phyloP scores from a whole-genome alignment of 1,140 invertebrate genomes.

The Drosophila ambigua region DNA sequence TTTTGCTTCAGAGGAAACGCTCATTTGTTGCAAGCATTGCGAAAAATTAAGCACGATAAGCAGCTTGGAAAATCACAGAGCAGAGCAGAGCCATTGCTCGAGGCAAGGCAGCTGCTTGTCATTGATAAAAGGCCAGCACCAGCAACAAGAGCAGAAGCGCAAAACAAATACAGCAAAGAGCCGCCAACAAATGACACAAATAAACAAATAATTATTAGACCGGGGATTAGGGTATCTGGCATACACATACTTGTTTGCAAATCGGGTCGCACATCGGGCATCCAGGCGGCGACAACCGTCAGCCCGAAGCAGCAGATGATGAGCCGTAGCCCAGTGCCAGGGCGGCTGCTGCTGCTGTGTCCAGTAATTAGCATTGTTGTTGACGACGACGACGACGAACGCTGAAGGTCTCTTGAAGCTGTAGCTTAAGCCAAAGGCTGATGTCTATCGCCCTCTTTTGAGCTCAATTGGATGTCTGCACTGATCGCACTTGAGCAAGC shows the following conservation, averaged over 20 bases:
- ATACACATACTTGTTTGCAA: constrained; percentile 76
- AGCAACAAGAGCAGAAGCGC: constrained; percentile 30
- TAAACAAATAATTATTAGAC: constrained; percentile 51
- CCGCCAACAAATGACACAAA: constrained; percentile 60
- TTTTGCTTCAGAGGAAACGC: constrained; percentile 62
- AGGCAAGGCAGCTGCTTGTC: constrained; percentile 35
- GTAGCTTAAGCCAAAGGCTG: too few species aligned
- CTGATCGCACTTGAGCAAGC: constrained; percentile 9
- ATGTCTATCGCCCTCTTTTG: background rate
- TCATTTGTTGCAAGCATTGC: constrained; percentile 69
- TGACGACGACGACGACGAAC: constrained; percentile 21
- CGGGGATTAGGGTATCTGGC: background rate
- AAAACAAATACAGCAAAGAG: constrained; percentile 24
- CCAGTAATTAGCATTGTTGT: constrained; percentile 28
- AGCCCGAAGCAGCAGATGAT: constrained; percentile 20
- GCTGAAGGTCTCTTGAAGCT: constrained; percentile 55
- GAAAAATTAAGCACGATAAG: constrained; percentile 74
- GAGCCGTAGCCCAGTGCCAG: constrained; percentile 1
- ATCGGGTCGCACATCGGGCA: constrained; percentile 82
- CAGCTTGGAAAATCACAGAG: constrained; percentile 30
- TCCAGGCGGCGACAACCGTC: constrained; percentile 56
- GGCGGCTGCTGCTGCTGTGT: constrained; percentile 9
- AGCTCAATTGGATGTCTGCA: constrained; percentile 23
- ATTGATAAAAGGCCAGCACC: constrained; percentile 54
- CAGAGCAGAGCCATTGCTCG: constrained; percentile 3